Evolutionary conservation across 2,888 invertebrate species (phyloP).

Genomic region (Drosophila flavopinicola): DNA sequence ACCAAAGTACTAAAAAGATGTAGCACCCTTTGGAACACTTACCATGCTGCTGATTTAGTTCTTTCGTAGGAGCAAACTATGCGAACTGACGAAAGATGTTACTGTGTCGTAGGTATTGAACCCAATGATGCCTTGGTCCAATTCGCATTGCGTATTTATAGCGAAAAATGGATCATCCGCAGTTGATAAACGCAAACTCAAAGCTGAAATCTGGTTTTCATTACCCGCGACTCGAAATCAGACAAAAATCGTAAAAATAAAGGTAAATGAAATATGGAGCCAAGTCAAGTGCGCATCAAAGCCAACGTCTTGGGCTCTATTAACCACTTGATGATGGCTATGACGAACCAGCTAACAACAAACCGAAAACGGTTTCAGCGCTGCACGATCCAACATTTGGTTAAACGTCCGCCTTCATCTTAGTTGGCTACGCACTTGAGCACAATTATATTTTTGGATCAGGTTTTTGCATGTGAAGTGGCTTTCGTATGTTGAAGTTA

Average conservation of each 20-base stretch:
- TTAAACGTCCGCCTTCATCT: conserved; percentile 58
- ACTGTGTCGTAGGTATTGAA: conserved; percentile 71
- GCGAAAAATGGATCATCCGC: conserved; percentile 33
- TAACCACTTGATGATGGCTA: conserved; percentile 64
- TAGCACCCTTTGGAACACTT: conserved; percentile 41
- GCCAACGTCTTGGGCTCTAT: conserved; percentile 49
- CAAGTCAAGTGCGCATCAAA: conserved; percentile 64
- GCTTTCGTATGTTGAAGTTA: conserved; percentile 14
- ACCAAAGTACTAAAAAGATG: neutral
- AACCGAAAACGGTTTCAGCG: conserved; percentile 5
- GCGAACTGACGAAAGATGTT: conserved; percentile 61
- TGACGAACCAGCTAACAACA: conserved; percentile 30
- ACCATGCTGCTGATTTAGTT: conserved; percentile 67
- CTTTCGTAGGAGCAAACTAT: conserved; percentile 36
- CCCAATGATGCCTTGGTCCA: conserved; percentile 75
- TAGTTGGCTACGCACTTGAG: conserved; percentile 51
- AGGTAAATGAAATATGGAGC: conserved; percentile 28
- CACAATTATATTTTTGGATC: conserved; percentile 63
- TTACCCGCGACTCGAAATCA: conserved; percentile 25
- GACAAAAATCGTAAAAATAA: conserved; percentile 18
- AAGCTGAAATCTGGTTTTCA: conserved; percentile 51
- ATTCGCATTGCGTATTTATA: conserved; percentile 75
- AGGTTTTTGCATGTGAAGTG: conserved; percentile 63
- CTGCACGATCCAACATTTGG: conserved; percentile 27
- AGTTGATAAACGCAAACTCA: conserved; percentile 17